Base-by-base conservation (phyloP, 2,113 vertebrate genomes). In the Thamnophis sirtalis region DNA sequence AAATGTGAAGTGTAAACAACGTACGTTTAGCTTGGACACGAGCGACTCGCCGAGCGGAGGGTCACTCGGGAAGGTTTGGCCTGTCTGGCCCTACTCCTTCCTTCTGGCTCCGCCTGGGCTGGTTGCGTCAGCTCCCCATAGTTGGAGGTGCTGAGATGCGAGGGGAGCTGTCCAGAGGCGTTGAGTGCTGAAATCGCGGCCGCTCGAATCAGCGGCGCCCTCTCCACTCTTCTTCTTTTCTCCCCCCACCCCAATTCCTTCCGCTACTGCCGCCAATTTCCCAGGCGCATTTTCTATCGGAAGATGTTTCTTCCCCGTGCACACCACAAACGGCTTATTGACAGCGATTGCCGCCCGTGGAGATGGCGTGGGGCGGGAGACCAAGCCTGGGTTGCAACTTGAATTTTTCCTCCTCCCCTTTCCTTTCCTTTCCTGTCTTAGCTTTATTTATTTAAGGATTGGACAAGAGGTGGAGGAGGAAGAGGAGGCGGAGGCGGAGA, bases 171-270 rank as follows among this genome's bases (percentile, higher is more conserved):
- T 98, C 98, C 97, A 97, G 97, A 96, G 96, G 95, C 95, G 93
- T 93, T 92, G 95, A 97, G 98, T 97, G 97, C 98, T 98, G 97
- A 98, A 98, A 94, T 96, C 96, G 97, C 97, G 96, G 97, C 96
- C 92, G 10, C 24, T 17, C 22, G 5, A 33, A 19, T 88, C 91
- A 28, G 54, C 33, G 19, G 17, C 87, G 24, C 22, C 50, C 19
- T 58, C 22, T 4, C 33, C 22, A 9, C 51, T 22, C 2, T 43
- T 49, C 1, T 48, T 28, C 26, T 53, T 21, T 6, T 8, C 58
- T 13, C 1, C n/a, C n/a, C 5, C 9, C 3, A 17, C 15, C 4
- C 51, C 24, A 9, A n/a, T 21, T 33, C 19, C n/a, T 33, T 55
- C 28, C 13, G 28, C 49, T 49, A 15, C 17, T 49, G 56, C 86